Evolutionary conservation across 2,797 vertebrate genomes (phyloP).

Genomic region (Malurus leucopterus): DNA sequence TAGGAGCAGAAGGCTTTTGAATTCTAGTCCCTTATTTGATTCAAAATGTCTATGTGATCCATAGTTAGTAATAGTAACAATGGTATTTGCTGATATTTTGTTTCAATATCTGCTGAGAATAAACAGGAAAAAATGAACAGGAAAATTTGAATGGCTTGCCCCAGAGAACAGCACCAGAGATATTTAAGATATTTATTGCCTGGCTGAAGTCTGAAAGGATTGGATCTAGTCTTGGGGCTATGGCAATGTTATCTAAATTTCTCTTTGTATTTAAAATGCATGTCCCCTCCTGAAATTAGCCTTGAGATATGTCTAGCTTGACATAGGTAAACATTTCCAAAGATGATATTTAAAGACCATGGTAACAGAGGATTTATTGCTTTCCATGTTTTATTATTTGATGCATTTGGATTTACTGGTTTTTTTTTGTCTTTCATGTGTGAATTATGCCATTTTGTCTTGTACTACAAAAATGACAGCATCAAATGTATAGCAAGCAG

Average conservation of each 20-base stretch:
- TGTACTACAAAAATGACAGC: not conserved
- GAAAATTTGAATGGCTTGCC: not conserved
- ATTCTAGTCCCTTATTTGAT: not conserved
- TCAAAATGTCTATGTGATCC: not conserved
- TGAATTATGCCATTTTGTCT: not conserved
- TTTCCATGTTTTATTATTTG: not conserved
- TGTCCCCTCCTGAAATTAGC: not conserved
- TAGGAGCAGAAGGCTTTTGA: not conserved
- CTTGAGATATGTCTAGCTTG: not conserved
- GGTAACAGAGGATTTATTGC: not conserved
- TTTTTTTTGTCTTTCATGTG: conserved; percentile 11
- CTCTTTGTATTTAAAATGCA: not conserved
- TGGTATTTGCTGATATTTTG: not conserved
- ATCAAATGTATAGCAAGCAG: not conserved
- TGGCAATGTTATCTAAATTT: not conserved
- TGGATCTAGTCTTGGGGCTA: not conserved
- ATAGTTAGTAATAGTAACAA: not conserved
- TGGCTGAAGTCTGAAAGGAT: not conserved
- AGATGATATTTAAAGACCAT: not conserved
- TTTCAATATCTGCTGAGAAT: not conserved
- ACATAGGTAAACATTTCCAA: not conserved
- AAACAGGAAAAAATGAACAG: not conserved
- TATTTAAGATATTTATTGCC: not conserved
- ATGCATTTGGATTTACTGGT: not conserved
- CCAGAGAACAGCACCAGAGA: not conserved